phyloP scores from a whole-genome alignment of 2,888 invertebrate genomes.

The Euplexia lucipara region DNA sequence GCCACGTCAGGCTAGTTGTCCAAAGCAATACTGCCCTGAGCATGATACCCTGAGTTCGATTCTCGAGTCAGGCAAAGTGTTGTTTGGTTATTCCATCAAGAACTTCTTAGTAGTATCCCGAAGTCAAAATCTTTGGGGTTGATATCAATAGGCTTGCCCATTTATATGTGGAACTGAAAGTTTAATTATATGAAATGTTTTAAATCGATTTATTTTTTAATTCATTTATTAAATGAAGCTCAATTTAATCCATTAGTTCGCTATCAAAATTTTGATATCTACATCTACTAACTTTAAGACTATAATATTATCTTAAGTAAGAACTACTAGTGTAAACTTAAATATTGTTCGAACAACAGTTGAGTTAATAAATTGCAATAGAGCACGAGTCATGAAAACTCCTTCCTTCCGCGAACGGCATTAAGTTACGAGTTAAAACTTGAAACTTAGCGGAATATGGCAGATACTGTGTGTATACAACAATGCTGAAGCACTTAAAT shows the following conservation, averaged over 20 bases:
- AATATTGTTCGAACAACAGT: slow-evolving; percentile 47
- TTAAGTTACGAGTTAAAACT: slow-evolving; percentile 42
- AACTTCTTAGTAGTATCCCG: too few relatives aligned
- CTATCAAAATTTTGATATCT: neutral
- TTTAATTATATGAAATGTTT: too few relatives aligned
- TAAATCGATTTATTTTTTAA: too few relatives aligned
- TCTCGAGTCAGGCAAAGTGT: too few relatives aligned
- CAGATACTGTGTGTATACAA: slow-evolving; percentile 25
- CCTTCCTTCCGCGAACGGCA: slow-evolving; percentile 23
- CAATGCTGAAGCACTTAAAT: slow-evolving; percentile 22
- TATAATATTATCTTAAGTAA: slow-evolving; percentile 28
- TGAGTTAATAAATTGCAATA: slow-evolving; percentile 57
- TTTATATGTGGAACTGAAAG: too few relatives aligned
- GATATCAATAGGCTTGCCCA: too few relatives aligned
- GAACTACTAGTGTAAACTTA: slow-evolving; percentile 33
- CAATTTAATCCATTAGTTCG: neutral
- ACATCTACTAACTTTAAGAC: neutral
- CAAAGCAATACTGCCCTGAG: too few relatives aligned
- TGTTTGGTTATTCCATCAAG: too few relatives aligned
- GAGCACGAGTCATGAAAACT: slow-evolving; percentile 54
- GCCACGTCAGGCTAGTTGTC: too few relatives aligned
- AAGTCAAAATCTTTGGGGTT: too few relatives aligned
- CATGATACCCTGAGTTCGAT: too few relatives aligned
- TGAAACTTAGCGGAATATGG: slow-evolving; percentile 32
- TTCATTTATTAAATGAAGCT: too few relatives aligned